Base-by-base conservation (phyloP, 2,888 invertebrate genomes). In the Cenopis cana region DNA sequence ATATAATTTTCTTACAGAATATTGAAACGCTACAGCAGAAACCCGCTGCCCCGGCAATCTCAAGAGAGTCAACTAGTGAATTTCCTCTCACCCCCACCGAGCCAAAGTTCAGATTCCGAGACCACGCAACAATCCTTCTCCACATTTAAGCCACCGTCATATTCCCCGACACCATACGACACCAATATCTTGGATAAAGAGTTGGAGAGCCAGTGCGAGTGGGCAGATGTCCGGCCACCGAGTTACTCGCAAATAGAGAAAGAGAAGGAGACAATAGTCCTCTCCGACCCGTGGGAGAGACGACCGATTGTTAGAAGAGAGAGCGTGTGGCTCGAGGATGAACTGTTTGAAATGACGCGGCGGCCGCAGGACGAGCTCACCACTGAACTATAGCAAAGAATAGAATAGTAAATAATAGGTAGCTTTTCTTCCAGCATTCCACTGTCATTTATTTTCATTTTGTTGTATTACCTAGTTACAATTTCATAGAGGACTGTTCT, bases 331-430 rank as follows among this genome's bases (percentile, higher is more conserved):
- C 87, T 96, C 71, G 97, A 96, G 81, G 96, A 97, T 81, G 97
- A 97, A 88, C 96, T 97, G 83, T 96, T 96, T 80, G 96, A 97
- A 84, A 94, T 97, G 87, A 97, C 97, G 71, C 96, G 97, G 87
- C 94, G 97, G 81, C 97, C 97, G 61, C 97, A 97, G 90, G 97
- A 97, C 89, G 97, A 97, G 92, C 96, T 97, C 79, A 97, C 97
- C 81, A 97, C 97, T 81, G 97, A 97, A 94, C 94, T 97, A 88
- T 97, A 93, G 90, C 73, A 61, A 62, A 70, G 59, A 66, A 17
- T 66, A 69, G 64, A 29, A 36, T 70, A 69, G 17, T 5, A 46
- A 12, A 56, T 38, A 18, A 20, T n/a, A n/a, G n/a, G 11, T 54
- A 33, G 52, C 20, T 54, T 65, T 60, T 29, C 18, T 59, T 60